These are phyloP conservation scores for Scopus umbretta DNA, from an alignment of 2,113 vertebrate species.

Conservation along the genomic window DNA sequence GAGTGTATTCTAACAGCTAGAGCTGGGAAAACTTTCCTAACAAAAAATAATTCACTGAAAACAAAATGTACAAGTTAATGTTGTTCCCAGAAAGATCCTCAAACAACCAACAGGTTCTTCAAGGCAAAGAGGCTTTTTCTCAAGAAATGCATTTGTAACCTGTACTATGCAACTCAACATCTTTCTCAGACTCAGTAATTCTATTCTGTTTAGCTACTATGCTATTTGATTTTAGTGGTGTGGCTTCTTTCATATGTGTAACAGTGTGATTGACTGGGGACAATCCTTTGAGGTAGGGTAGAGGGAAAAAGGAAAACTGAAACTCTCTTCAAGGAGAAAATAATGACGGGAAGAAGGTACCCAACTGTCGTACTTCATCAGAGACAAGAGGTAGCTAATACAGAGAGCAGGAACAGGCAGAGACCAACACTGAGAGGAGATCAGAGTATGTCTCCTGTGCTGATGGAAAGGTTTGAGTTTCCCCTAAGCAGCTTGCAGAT, in stretches of 20 bases:
- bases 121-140: background rate
- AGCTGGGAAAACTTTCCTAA: background rate
- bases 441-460: background rate
- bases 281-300: background rate
- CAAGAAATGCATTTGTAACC: background rate
- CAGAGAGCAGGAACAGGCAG: background rate
- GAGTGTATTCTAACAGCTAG: background rate
- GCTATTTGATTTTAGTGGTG: background rate
- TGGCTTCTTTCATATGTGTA: background rate
- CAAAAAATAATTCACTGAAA: background rate
- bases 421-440: background rate
- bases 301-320: background rate
- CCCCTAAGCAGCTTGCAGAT: constrained; percentile 8
- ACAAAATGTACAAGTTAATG: background rate
- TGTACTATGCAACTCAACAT: background rate
- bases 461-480: background rate
- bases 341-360: fast-evolving
- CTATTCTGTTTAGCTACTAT: background rate
- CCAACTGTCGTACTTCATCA: background rate
- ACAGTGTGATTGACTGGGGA: background rate
- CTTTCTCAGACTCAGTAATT: background rate
- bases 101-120: background rate
- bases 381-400: background rate
- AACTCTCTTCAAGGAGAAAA: background rate
- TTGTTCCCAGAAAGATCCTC: background rate